These are phyloP conservation scores for Lonchura striata DNA, from an alignment of 2,113 vertebrate species.

Conservation along the genomic window DNA sequence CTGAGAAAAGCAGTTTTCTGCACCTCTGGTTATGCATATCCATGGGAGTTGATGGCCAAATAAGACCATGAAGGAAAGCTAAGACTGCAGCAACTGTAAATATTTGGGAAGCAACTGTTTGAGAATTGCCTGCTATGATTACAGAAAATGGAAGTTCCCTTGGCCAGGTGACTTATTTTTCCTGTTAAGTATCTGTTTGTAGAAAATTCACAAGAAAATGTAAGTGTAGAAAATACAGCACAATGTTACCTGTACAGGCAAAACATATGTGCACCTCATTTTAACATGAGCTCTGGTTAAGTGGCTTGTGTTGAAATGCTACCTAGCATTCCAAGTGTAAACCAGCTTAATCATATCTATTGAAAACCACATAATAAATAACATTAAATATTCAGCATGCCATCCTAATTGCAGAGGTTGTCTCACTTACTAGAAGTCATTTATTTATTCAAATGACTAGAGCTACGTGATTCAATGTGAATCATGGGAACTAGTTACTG, in stretches of 20 bases:
- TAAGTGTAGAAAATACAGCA: neutral
- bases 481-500: constrained; percentile 31
- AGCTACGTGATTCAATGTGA: constrained; percentile 25
- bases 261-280: neutral
- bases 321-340: constrained; percentile 18
- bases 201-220: neutral
- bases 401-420: constrained; percentile 6
- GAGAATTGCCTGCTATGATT: neutral
- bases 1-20: neutral
- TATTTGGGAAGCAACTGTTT: neutral
- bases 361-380: constrained; percentile 19
- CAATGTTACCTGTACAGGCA: neutral
- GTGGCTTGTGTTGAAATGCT: constrained; percentile 21
- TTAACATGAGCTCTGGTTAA: neutral
- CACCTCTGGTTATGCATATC: neutral
- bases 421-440: constrained; percentile 32
- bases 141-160: neutral
- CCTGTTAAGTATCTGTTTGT: neutral
- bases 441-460: constrained; percentile 38
- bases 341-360: constrained; percentile 10
- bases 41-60: neutral
- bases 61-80: neutral
- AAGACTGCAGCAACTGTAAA: neutral
- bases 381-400: neutral
- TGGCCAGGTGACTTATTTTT: neutral